Evolutionary conservation across 1,140 invertebrate genomes (phyloP), one percentile per base, ranked within the genome.

Genomic region (Arctopsyche grandis): DNA sequence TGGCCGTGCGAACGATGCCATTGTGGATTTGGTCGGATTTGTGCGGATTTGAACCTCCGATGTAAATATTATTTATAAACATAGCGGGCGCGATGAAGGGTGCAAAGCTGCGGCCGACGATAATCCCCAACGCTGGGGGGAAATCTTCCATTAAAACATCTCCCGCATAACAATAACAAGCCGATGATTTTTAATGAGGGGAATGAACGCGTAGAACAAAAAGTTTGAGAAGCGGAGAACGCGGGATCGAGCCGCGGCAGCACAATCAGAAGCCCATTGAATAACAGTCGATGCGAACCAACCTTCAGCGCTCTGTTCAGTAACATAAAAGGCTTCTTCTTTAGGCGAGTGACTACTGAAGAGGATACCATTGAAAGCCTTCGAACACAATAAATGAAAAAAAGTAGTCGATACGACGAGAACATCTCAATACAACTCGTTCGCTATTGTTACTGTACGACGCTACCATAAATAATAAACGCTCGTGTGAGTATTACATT

Each of bases 261-360:
- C 43, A 48, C 69, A 71, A 71, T 71, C 69, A 71, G 69, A 71
- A 71, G 69, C 69, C 69, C 69, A 56, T 74, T 74, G 19, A 74
- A 58, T 74, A 46, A 9, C n/a, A 26, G 46, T 16, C 22, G 71
- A 74, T 56, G 71, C 71, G 46, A 19, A 9, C 52, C 43, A 52
- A 56, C 71, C 22, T 74, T 74, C 22, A 58, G 21, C 16, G 1
- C 29, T 46, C 16, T 73, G 56, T 48, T 52, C 12, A 52, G n/a
- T 10, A 19, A 24, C 22, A 76, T 76, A 76, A 76, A 76, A 63
- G 74, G 16, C 24, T 29, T 76, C 24, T 29, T 76, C 43, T 63
- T 38, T 66, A 63, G 56, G 9, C 56, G 56, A 76, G 26, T 44
- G 74, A 63, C 43, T 66, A 76, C 56, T 76, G 56, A 52, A 76